phyloP scores from a whole-genome alignment of 2,113 vertebrate genomes.

The Cinclus cinclus region DNA sequence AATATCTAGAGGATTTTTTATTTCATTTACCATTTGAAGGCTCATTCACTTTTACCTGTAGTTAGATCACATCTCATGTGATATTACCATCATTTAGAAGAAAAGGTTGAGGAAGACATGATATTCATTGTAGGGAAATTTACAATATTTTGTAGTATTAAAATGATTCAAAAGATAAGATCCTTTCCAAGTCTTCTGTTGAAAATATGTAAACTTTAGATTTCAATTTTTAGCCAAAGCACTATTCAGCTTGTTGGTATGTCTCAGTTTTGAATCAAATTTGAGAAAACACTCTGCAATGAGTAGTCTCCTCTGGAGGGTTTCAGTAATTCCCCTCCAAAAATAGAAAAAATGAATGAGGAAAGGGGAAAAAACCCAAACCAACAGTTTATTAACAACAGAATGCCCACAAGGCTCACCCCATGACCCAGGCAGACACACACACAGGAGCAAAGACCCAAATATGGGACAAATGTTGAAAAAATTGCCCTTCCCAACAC shows the following conservation, averaged over 20 bases:
- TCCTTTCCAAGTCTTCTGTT: rapidly evolving
- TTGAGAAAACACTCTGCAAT: background rate
- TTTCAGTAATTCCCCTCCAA: background rate
- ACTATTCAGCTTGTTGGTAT: background rate
- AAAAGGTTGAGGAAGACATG: background rate
- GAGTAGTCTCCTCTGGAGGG: background rate
- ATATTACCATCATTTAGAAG: background rate
- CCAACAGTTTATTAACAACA: background rate
- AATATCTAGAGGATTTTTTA: background rate
- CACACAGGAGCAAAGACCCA: background rate
- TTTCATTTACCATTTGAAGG: background rate
- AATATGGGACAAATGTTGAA: background rate
- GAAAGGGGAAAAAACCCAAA: background rate
- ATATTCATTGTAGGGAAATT: background rate
- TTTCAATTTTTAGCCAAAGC: background rate
- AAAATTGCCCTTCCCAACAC: rapidly evolving
- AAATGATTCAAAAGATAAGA: background rate
- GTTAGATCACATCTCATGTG: background rate
- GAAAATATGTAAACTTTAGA: background rate
- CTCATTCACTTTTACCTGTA: background rate
- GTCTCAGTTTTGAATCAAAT: background rate
- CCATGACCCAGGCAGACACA: rapidly evolving
- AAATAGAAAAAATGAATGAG: background rate
- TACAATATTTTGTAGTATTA: background rate
- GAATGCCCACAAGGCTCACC: background rate